These are phyloP conservation scores for Pseudococcus longispinus DNA, from an alignment of 2,888 invertebrate species.

Conservation along the genomic window DNA sequence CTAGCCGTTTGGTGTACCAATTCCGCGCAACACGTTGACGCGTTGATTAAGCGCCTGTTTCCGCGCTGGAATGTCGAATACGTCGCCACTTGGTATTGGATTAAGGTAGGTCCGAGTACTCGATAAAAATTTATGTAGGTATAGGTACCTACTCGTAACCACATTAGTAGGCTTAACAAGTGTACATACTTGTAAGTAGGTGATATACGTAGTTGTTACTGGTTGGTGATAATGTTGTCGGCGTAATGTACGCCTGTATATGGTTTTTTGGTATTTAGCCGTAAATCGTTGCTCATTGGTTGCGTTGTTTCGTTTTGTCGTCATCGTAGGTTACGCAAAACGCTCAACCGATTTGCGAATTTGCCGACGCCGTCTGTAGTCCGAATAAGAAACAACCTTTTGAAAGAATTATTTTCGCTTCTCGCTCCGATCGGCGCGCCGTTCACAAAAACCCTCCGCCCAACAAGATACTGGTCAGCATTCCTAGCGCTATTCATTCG, in stretches of 20 bases:
- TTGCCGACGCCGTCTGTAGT: slow-evolving; percentile 64
- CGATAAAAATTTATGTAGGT: no score
- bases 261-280: no score
- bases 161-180: no score
- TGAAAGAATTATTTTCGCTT: slow-evolving; percentile 78
- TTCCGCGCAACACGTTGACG: slow-evolving; percentile 72
- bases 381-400: slow-evolving; percentile 84
- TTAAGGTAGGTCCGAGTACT: slow-evolving; percentile 78
- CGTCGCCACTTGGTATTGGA: slow-evolving; percentile 83
- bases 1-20: slow-evolving; percentile 94
- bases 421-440: slow-evolving; percentile 58
- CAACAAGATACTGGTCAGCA: slow-evolving; percentile 75
- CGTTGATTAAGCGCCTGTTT: slow-evolving; percentile 76
- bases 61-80: slow-evolving; percentile 78
- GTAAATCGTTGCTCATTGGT: neutral
- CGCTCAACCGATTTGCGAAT: slow-evolving; percentile 74
- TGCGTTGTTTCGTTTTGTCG: neutral
- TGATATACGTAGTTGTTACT: no score
- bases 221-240: no score
- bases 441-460: slow-evolving; percentile 61
- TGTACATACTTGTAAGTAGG: no score
- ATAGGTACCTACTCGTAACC: no score
- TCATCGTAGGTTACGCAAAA: slow-evolving; percentile 69
- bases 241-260: no score
- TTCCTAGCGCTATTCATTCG: slow-evolving; percentile 92